Evolutionary conservation across 92 coral and sea anemone genomes (phyloP), one percentile per base, ranked within the genome.

Genomic region (Pocillopora grandis): DNA sequence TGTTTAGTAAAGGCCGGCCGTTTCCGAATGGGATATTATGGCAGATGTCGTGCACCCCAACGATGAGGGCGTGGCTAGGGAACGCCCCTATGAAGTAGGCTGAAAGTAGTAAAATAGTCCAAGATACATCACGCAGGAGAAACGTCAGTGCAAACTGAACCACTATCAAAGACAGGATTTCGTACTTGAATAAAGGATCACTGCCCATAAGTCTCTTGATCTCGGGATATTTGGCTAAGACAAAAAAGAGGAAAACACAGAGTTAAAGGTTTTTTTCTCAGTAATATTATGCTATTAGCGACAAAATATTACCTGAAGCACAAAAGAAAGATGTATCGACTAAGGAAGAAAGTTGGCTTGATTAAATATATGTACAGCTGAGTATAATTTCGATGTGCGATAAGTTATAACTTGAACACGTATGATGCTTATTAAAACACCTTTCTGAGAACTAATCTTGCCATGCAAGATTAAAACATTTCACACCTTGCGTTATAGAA

Each of bases 1-100:
- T 89, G 75, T 90, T 90, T 12, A 27, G 72, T 14, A 90, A 81
- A 0, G 92, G 92, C 62, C 80, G 73, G 56, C 87, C 66, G 66
- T 86, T 86, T 5, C 92, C 92, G 31, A 86, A 90, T n/a, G 92
- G 84, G 71, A 90, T 76, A 64, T 90, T 90, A 57, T 90, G 92
- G 37, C 84, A 86, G 76, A 90, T 90, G 21, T 90, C 92, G n/a
- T n/a, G n/a, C 14, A 86, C 81, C 10, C 84, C 92, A 42, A 82
- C 90, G 21, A 86, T 72, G 9, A 90, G 72, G 17, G 90, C 77
- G 76, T 90, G 90, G 72, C 80, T 82, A 11, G 87, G 77, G 10
- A 86, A 64, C 9, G 92, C 90, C 3, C 92, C 92, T 35, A 76
- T 72, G 85, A 81, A 86, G 76, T 86, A 90, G 18, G 81, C 77